Percentiles rank a stretch among this genome's conserved stretches.
phyloP scores from a whole-genome alignment of 2,113 vertebrate genomes.

The Gambusia holbrooki region DNA sequence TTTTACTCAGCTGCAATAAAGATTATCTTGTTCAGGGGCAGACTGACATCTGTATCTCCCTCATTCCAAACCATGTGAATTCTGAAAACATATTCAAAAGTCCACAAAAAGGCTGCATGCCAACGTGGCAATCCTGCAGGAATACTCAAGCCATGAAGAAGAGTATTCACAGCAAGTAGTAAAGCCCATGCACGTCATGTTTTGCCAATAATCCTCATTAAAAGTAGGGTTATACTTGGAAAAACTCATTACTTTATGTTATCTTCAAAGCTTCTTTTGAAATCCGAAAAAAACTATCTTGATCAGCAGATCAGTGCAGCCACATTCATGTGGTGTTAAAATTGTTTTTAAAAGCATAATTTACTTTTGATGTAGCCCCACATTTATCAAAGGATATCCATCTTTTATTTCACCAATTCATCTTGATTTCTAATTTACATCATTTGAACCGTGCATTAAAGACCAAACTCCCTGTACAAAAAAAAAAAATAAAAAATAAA shows the following conservation, averaged over 20 bases:
- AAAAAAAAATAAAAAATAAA: neutral
- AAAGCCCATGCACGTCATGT: slow-evolving; percentile 10
- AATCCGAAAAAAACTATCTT: slow-evolving; percentile 7
- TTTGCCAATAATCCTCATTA: slow-evolving; percentile 18
- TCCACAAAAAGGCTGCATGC: neutral
- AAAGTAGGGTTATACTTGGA: slow-evolving; percentile 2
- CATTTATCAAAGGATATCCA: neutral
- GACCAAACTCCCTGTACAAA: neutral
- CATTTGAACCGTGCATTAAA: neutral
- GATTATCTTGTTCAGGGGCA: slow-evolving; percentile 55
- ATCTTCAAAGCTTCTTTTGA: slow-evolving; percentile 15
- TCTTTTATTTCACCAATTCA: neutral
- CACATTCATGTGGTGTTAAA: neutral
- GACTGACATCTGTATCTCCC: slow-evolving; percentile 43
- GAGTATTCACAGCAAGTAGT: neutral
- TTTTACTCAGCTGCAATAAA: slow-evolving; percentile 30
- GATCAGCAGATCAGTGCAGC: neutral
- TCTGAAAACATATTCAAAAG: slow-evolving; percentile 34
- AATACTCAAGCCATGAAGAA: neutral
- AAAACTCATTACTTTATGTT: neutral
- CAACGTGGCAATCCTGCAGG: slow-evolving; percentile 9
- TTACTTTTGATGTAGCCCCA: neutral
- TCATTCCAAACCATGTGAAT: slow-evolving; percentile 28
- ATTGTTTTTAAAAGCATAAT: slow-evolving; percentile 2
- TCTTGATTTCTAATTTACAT: neutral